Conservation (phyloP, 2,797 vertebrate species). For the Alfaro cultratus region DNA sequence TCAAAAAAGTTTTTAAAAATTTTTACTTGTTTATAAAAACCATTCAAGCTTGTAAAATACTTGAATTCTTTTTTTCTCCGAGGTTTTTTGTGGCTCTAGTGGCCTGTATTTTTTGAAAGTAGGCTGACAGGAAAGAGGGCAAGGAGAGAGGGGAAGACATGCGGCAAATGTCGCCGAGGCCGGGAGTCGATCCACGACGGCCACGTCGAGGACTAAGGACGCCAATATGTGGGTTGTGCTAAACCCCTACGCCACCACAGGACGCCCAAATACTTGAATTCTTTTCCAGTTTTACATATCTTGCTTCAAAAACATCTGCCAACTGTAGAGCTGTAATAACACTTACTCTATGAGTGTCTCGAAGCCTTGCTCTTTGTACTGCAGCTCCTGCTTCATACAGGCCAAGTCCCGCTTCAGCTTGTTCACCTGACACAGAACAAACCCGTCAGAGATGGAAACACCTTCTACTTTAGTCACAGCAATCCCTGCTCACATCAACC, state of each 20-base stretch:
- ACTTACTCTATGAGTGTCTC: constrained; percentile 95
- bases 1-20: neutral
- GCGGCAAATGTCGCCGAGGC: too few relatives aligned
- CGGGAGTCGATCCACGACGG: too few relatives aligned
- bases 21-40: neutral
- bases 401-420: constrained; percentile 96
- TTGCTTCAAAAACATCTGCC: neutral
- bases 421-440: constrained; percentile 84
- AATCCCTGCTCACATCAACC: neutral
- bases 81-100: too few relatives aligned
- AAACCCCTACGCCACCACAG: too few relatives aligned
- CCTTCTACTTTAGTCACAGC: neutral
- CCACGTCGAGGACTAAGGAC: too few relatives aligned
- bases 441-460: neutral
- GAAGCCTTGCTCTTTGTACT: constrained; percentile 94
- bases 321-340: neutral
- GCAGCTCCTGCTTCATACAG: constrained; percentile 94
- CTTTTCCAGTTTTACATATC: neutral
- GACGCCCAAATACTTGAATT: neutral
- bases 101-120: too few relatives aligned
- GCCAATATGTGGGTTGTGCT: too few relatives aligned
- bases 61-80: neutral
- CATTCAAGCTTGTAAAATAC: neutral
- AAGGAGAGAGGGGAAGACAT: too few relatives aligned
- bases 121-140: too few relatives aligned